Conservation (phyloP, 2,888 invertebrate species). For the Orthosia gothica region DNA sequence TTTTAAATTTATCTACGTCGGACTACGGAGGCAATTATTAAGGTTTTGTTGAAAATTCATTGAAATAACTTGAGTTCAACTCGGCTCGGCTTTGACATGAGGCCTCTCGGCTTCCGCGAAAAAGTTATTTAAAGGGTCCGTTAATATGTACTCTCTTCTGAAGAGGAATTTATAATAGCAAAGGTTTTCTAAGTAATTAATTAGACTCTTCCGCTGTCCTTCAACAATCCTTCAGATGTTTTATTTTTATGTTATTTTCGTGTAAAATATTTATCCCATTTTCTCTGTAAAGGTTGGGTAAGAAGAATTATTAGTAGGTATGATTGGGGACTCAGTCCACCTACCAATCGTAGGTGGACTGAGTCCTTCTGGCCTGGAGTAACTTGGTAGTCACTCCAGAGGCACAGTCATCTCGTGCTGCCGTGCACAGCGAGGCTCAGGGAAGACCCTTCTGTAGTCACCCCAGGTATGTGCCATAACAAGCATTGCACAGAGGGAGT, state of each 20-base stretch:
- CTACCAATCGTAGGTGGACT: too few species aligned
- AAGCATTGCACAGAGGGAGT: too few species aligned
- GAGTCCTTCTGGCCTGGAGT: too few species aligned
- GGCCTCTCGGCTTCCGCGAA: constrained; percentile 29
- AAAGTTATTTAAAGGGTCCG: constrained; percentile 31
- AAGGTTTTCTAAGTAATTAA: constrained; percentile 52
- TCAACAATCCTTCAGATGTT: constrained; percentile 19
- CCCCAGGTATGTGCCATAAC: too few species aligned
- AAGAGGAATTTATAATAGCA: constrained; percentile 30
- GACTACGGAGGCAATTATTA: constrained; percentile 21
- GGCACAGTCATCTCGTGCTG: too few species aligned
- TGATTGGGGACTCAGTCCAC: too few species aligned
- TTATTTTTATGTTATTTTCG: constrained; percentile 23
- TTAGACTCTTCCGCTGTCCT: constrained; percentile 26
- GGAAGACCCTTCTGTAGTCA: too few species aligned
- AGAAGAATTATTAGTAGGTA: not conserved
- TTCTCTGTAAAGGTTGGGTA: not conserved
- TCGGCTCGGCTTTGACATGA: constrained; percentile 28
- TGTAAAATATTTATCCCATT: not conserved
- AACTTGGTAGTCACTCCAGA: too few species aligned
- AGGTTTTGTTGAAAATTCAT: constrained; percentile 37
- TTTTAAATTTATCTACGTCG: constrained; percentile 29
- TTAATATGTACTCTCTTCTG: constrained; percentile 30
- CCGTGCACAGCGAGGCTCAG: too few species aligned
- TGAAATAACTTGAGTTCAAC: constrained; percentile 41